A percentile compares a stretch with the other conserved stretches of the same genome.
phyloP scores from a whole-genome alignment of 2,888 invertebrate genomes.

The Drosophila fungiperda region DNA sequence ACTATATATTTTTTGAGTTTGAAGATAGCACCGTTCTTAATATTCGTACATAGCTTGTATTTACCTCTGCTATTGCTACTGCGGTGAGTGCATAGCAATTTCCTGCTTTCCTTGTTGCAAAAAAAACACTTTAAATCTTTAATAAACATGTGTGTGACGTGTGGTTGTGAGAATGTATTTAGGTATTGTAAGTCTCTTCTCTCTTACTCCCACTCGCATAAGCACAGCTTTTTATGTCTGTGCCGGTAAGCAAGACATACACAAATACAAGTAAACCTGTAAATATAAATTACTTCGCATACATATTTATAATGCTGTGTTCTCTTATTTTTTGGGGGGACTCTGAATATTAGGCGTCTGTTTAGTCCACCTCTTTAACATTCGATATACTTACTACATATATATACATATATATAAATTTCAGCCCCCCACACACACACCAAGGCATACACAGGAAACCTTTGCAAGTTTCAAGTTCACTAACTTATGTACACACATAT shows the following conservation, averaged over 20 bases:
- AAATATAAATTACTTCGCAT: slow-evolving; percentile 73
- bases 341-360: slow-evolving; percentile 13
- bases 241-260: slow-evolving; percentile 29
- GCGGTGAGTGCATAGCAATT: slow-evolving; percentile 78
- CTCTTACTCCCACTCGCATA: slow-evolving; percentile 19
- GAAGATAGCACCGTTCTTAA: slow-evolving; percentile 49
- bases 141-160: slow-evolving; percentile 58
- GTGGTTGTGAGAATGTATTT: slow-evolving; percentile 15
- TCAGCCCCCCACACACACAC: slow-evolving; percentile 21
- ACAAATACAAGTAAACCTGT: slow-evolving; percentile 21
- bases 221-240: slow-evolving; percentile 61
- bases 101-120: slow-evolving; percentile 56
- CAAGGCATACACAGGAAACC: slow-evolving; percentile 14
- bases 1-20: slow-evolving; percentile 38
- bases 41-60: slow-evolving; percentile 60
- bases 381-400: slow-evolving; percentile 49
- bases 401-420: slow-evolving; percentile 36
- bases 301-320: slow-evolving; percentile 38
- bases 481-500: slow-evolving; percentile 73
- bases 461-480: slow-evolving; percentile 75
- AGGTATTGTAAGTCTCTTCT: slow-evolving; percentile 17
- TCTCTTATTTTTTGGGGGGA: slow-evolving; percentile 20
- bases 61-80: slow-evolving; percentile 20
- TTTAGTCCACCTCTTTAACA: slow-evolving; percentile 58
- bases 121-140: slow-evolving; percentile 70